Base-by-base conservation (phyloP, 2,797 vertebrate species). In the Buphagus erythrorhynchus region DNA sequence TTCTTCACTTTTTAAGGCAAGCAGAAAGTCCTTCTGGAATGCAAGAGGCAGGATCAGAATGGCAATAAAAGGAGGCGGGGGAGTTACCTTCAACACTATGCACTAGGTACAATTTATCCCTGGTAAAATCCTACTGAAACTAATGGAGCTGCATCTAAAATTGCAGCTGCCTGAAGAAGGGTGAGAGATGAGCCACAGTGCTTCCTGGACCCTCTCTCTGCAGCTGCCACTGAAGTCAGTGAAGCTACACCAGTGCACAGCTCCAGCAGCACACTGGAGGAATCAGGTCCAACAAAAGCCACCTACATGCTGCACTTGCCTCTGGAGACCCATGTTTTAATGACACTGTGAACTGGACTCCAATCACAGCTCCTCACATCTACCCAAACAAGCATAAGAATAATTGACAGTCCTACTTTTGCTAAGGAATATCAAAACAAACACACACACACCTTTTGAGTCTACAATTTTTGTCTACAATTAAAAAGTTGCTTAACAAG, bases 1-100 rank as follows among this genome's bases (percentile, higher is more conserved):
- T 67, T 96, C 82, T 83, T 86, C 31, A 33, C 49, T 66, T 81
- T 77, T 95, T 95, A 96, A 96, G 94, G 95, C 89, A 96, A 95
- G 88, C 67, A 86, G 29, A 88, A 81, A 95, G 46, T 92, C 79
- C 76, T 86, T 80, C 76, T 74, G 77, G 86, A 95, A 93, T 82
- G 88, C 76, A 95, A 88, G 45, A 88, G 61, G 67, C 55, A 71
- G 57, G 45, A 94, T 75, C 51, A 84, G 79, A 96, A 96, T 52
- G 43, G 31, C 8, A 33, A 83, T 78, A 52, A 52, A 52, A 57
- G 25, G 15, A 18, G 10, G 4, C 0, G 2, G 40, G 16, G 5
- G 46, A 88, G 28, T 49, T 79, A 88, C 77, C 55, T 79, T 91
- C 88, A 79, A 61, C 25, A 65, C 77, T 33, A 90, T 3, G 10